A percentile compares a stretch with the other conserved stretches of the same genome.
Conservation (phyloP, 2,797 vertebrate species). For the Psittacula derbiana region DNA sequence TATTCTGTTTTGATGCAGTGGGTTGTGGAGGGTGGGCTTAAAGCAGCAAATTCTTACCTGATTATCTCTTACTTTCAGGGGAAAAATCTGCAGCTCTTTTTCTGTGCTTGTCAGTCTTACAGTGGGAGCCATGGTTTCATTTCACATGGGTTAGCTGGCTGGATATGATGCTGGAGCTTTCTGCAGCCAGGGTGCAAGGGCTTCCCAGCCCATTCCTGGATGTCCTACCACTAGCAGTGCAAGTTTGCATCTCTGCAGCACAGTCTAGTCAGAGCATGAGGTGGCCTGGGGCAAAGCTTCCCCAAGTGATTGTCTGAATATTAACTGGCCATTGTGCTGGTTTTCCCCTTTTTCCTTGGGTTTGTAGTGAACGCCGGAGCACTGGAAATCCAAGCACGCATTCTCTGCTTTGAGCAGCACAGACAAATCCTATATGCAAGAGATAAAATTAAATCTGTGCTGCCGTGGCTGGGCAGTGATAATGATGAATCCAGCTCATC, state of each 20-base stretch:
- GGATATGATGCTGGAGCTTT: not conserved
- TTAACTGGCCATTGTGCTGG: not conserved
- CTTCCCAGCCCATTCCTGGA: fast-evolving
- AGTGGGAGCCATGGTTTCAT: not conserved
- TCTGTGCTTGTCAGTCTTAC: not conserved
- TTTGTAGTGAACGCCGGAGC: not conserved
- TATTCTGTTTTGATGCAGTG: not conserved
- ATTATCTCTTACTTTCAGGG: not conserved
- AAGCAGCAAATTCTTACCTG: not conserved
- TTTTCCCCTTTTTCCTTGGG: not conserved
- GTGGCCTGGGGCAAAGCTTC: not conserved
- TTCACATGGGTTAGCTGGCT: not conserved
- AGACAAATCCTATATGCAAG: not conserved
- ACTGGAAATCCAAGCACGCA: not conserved
- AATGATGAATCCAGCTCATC: not conserved
- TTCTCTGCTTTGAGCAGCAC: not conserved
- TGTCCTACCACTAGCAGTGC: not conserved
- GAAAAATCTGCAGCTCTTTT: not conserved
- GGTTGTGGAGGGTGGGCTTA: not conserved
- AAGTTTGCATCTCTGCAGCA: not conserved
- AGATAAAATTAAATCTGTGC: not conserved
- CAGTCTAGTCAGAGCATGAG: not conserved
- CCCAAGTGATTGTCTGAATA: not conserved
- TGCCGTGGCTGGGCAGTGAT: not conserved
- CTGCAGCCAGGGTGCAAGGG: not conserved